Percentiles rank a stretch among this genome's conserved stretches.
Evolutionary conservation across 2,888 invertebrate species (phyloP).

Genomic region (Erebia palarica): DNA sequence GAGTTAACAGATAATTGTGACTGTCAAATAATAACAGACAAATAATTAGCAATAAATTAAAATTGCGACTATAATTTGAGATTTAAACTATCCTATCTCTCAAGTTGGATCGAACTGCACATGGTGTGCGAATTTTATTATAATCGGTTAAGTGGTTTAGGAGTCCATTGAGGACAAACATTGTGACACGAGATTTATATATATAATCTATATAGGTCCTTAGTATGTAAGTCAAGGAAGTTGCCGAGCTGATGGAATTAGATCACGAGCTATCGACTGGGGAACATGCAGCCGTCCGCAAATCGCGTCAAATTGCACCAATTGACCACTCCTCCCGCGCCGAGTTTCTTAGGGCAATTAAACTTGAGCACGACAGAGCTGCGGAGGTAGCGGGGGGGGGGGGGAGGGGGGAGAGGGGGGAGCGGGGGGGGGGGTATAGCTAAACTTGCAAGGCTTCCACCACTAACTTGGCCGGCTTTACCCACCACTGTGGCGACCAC

Average conservation of each 20-base stretch:
- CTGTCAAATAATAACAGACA: too few species aligned
- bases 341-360: conserved; percentile 65
- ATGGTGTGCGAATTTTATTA: too few species aligned
- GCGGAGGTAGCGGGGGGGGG: conserved; percentile 38
- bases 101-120: too few species aligned
- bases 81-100: too few species aligned
- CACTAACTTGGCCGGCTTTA: conserved; percentile 60
- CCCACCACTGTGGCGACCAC: conserved; percentile 38
- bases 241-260: conserved; percentile 22
- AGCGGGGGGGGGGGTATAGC: conserved; percentile 30
- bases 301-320: conserved; percentile 67
- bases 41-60: too few species aligned
- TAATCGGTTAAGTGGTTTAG: too few species aligned
- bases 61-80: too few species aligned
- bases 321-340: conserved; percentile 56
- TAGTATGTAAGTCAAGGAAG: background rate
- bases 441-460: conserved; percentile 40
- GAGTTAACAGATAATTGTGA: too few species aligned
- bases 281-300: conserved; percentile 41
- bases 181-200: too few species aligned
- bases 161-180: too few species aligned
- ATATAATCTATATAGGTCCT: background rate
- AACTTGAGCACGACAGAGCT: conserved; percentile 63
- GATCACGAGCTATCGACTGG: conserved; percentile 27
- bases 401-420: conserved; percentile 32